phyloP scores from a whole-genome alignment of 2,113 vertebrate genomes.

The Pteropus alecto region DNA sequence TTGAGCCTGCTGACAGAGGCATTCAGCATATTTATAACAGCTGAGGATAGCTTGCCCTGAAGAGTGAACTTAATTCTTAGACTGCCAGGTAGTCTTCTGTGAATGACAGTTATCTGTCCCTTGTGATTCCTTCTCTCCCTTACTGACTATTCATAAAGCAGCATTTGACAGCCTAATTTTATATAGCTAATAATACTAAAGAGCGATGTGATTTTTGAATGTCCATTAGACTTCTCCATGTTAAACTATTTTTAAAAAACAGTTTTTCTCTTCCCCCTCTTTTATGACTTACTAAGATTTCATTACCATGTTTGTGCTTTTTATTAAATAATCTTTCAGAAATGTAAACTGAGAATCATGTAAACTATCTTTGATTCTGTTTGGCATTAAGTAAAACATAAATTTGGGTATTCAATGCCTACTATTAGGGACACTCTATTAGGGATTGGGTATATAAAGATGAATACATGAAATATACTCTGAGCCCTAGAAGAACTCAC shows the following conservation, averaged over 20 bases:
- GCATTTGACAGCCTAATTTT: slow-evolving; percentile 82
- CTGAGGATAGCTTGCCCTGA: slow-evolving; percentile 80
- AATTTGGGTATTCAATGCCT: not conserved
- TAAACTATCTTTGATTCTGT: not conserved
- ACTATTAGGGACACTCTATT: not conserved
- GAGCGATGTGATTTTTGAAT: slow-evolving; percentile 71
- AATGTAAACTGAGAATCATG: not conserved
- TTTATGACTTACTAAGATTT: not conserved
- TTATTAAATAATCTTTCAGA: slow-evolving; percentile 31
- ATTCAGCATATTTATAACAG: slow-evolving; percentile 83
- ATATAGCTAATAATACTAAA: slow-evolving; percentile 80
- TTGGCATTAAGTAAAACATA: not conserved
- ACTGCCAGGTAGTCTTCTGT: slow-evolving; percentile 82
- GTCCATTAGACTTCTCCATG: slow-evolving; percentile 55
- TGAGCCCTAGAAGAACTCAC: not conserved
- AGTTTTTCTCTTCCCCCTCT: not conserved
- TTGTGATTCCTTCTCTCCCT: slow-evolving; percentile 72
- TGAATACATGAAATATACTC: not conserved
- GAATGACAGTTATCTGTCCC: slow-evolving; percentile 86
- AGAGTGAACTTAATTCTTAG: slow-evolving; percentile 83
- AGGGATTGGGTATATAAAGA: not conserved
- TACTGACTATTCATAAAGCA: slow-evolving; percentile 78
- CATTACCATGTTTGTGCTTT: slow-evolving; percentile 32
- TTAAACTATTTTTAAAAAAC: slow-evolving; percentile 72
- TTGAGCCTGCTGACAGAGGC: slow-evolving; percentile 77